Base-by-base conservation (phyloP, 2,113 vertebrate species). In the Hippopotamus amphibius region DNA sequence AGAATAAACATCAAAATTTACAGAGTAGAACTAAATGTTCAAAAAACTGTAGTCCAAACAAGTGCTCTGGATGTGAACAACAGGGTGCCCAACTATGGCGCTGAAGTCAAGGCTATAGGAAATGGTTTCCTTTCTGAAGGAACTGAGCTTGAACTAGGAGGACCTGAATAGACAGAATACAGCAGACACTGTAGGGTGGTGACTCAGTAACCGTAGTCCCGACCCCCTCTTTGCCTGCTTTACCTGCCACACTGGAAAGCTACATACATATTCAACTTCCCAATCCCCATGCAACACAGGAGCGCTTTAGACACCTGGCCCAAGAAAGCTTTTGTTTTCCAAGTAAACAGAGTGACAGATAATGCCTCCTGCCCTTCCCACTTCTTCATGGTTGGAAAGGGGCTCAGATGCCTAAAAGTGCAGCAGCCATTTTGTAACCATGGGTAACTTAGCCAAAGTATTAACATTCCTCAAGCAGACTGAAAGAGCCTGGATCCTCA, bases 111-210 rank as follows among this genome's bases (percentile, higher is more conserved):
- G 50, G 21, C 17, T 43, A 1, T 1, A 19, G n/a, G n/a, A 53
- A 48, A 50, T 7, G 37, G 14, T 68, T 30, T 88, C 88, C 59
- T 65, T 66, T n/a, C 55, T 71, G 24, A 17, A 63, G 37, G 33
- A 46, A 81, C 9, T 4, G 61, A 81, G 10, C 6, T 5, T 84
- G 3, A 53, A 30, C 10, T 22, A 37, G 26, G 46, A 71, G n/a
- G 61, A 11, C 16, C 0, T 53, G 19, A 69, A 41, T 0, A 57
- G 55, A 76, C 3, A 61, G 43, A 90, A 48, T 0, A 43, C 0
- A 15, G 81, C 43, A 57, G 55, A n/a, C 26, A 10, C 0, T 8
- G 12, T 0, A 33, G 53, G 53, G n/a, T 33, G 33, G n/a, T 26
- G 37, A 86, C 85, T 46, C 63, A 19, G 55, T 0, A n/a, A 33